phyloP scores from a whole-genome alignment of 2,797 vertebrate genomes.

The Danio aesculapii region DNA sequence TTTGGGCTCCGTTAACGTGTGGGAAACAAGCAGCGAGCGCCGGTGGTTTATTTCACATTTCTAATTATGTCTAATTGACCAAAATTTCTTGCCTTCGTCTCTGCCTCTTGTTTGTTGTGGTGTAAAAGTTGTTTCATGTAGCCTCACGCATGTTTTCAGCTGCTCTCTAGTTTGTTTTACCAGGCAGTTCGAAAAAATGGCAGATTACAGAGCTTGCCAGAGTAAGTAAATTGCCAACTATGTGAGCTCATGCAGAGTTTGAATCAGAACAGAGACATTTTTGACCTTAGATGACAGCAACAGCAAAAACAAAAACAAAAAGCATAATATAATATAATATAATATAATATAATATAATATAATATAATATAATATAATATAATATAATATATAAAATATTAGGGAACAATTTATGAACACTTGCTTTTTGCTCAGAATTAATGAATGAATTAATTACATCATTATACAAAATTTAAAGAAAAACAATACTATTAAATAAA shows the following conservation, averaged over 20 bases:
- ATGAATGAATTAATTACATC: no score
- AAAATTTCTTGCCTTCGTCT: neutral
- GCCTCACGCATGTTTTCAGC: slow-evolving; percentile 3
- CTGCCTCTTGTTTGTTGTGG: slow-evolving; percentile 15
- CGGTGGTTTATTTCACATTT: slow-evolving; percentile 33
- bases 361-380: no score
- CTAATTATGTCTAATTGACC: slow-evolving; percentile 46
- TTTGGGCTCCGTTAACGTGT: slow-evolving; percentile 1
- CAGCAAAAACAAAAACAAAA: no score
- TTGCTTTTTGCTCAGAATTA: no score
- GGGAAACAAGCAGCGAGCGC: slow-evolving; percentile 34
- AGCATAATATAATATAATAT: no score
- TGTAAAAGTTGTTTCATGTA: slow-evolving; percentile 12
- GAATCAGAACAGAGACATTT: neutral
- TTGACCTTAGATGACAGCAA: no score
- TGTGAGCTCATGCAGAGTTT: neutral
- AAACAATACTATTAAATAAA: no score
- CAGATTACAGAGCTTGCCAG: neutral
- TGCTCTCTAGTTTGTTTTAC: neutral
- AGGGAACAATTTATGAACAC: no score
- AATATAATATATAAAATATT: no score
- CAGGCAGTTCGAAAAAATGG: slow-evolving; percentile 4
- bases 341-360: no score
- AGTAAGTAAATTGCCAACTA: neutral
- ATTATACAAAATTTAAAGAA: no score